phyloP scores from a whole-genome alignment of 2,888 invertebrate species.

The Belgica antarctica region DNA sequence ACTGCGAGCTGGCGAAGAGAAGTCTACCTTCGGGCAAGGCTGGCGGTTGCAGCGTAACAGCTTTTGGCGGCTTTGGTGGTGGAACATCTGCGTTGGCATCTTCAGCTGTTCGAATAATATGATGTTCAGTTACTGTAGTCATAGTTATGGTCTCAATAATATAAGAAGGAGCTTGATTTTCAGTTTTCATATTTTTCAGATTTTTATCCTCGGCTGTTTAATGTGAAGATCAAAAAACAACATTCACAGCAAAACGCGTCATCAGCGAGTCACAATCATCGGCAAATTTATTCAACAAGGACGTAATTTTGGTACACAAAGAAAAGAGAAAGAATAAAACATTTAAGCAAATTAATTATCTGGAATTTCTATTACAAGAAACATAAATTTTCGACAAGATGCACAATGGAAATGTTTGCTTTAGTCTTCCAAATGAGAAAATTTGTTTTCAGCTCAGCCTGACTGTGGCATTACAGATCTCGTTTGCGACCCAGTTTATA shows the following conservation, averaged over 20 bases:
- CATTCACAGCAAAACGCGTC: constrained; percentile 8
- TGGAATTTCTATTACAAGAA: no score
- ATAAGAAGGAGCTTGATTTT: constrained; percentile 56
- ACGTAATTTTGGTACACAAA: background rate
- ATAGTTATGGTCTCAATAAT: constrained; percentile 64
- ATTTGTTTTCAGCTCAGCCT: background rate
- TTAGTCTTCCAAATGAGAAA: background rate
- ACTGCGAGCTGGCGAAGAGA: constrained; percentile 31
- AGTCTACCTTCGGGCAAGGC: constrained; percentile 30
- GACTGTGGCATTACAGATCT: constrained; percentile 6
- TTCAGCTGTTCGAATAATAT: constrained; percentile 59
- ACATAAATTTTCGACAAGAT: background rate
- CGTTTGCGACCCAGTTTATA: constrained; percentile 3
- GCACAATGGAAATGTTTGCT: background rate
- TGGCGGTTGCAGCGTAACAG: constrained; percentile 28
- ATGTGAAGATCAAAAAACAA: background rate
- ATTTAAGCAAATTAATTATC: constrained; percentile 5
- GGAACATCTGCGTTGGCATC: constrained; percentile 45
- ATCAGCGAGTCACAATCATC: background rate
- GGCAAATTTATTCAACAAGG: background rate
- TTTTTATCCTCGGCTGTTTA: background rate
- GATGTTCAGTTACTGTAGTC: constrained; percentile 66
- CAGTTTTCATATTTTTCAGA: constrained; percentile 18
- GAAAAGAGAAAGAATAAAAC: background rate
- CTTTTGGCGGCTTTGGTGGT: constrained; percentile 37